Base-by-base conservation (phyloP, 2,797 vertebrate species). In the Esox lucius region DNA sequence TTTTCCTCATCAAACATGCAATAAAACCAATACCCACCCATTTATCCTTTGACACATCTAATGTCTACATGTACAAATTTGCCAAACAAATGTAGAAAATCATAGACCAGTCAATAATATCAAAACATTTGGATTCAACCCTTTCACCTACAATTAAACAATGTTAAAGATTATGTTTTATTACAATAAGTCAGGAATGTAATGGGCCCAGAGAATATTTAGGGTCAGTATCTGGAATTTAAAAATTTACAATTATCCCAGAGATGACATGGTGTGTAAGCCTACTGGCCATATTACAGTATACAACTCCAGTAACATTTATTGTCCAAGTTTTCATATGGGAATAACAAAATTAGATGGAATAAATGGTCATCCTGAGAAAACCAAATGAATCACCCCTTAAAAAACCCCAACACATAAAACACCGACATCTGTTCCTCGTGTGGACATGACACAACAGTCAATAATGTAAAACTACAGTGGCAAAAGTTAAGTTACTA, bases 311-410 rank as follows among this genome's bases (percentile, higher is more conserved):
- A 13, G 13, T 13, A 64, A 64, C 26, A 64, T 15, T 17, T 51
- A 19, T 51, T 15, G 26, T n/a, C 59, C 59, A 28, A 2, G 59
- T 11, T 62, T 24, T 15, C 24, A 62, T 26, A 26, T 59, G 19
- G 5, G 53, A 61, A 22, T 6, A 61, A 61, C 59, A 61, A 5
- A 22, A 61, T 24, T 4, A 51, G 16, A 51, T 8, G n/a, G 19
- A n/a, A 64, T 68, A 69, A 72, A 74, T 71, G 51, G 56, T 81
- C 78, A 79, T 81, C 83, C 83, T 85, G 83, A 85, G 83, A 80
- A 83, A 81, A 64, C 53, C 2, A 64, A 64, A 64, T 15, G 5
- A 64, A 31, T 2, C 24, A 31, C 28, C 28, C 28, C 28, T 31
- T 31, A 31, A 2, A 64, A 26, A 26, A 46, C 19, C 17, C 16